Evolutionary conservation across 2,113 vertebrate species (phyloP), one percentile per base, ranked within the genome.

Genomic region (Prunella fulvescens): DNA sequence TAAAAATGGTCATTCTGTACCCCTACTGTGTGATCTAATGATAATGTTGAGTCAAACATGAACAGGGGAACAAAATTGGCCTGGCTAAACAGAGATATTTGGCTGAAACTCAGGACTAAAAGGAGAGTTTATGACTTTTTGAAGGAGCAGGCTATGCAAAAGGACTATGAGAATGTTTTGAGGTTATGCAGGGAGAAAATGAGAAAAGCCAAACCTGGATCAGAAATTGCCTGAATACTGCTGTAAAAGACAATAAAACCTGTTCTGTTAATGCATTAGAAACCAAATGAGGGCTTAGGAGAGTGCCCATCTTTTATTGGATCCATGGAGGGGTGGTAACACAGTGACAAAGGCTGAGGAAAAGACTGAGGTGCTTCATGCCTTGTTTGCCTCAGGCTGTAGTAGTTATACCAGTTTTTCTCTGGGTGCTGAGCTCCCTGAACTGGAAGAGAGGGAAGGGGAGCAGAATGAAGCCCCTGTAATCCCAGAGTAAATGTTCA

Each of bases 251-350:
- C 28, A 53, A 18, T 39, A 66, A 73, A 60, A n/a, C 3, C 7
- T 29, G 3, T n/a, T 67, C 24, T 18, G 12, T 44, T 44, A 12
- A 51, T 39, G 28, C 14, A 17, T n/a, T 66, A 45, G 13, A 73
- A 45, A 45, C 6, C 12, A 66, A 45, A 73, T 8, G 23, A 44
- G 15, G 19, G 10, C 33, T 19, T 44, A 37, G 14, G 26, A 44
- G 67, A 44, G 5, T 33, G 20, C 9, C 3, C 26, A 19, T 23
- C 10, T 42, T 88, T 50, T 57, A 72, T 10, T 57, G 31, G 16
- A 23, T 37, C 12, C 1, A 6, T 8, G 28, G 28, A 11, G 7
- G 3, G 4, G 5, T 1, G 25, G 9, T 10, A 35, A 26, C 20
- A 65, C 12, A 57, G 19, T 62, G 28, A 10, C 40, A 74, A 85